Percentiles rank a stretch among this genome's conserved stretches.
These are phyloP conservation scores for Saiga tatarica DNA, from an alignment of 2,113 vertebrate species.

Conservation along the genomic window DNA sequence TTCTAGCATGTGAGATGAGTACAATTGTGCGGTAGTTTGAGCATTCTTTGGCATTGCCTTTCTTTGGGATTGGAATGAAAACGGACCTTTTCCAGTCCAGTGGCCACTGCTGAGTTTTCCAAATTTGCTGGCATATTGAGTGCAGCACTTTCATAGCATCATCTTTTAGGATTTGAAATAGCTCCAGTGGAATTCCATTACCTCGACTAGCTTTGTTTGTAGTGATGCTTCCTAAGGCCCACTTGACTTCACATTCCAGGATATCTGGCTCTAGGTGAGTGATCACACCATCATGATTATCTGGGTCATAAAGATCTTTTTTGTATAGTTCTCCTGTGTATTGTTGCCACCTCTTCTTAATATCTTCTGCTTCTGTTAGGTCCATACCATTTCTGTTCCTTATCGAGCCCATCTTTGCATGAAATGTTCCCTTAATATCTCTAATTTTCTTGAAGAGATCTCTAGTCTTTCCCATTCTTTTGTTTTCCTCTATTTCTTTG, in stretches of 20 bases:
- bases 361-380: not conserved
- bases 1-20: not conserved
- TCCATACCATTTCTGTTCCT: not conserved
- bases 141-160: not conserved
- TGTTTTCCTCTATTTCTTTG: not conserved
- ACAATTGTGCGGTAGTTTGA: not conserved
- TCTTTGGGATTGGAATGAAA: not conserved
- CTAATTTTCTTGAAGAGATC: not conserved
- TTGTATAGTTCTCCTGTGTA: not conserved
- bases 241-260: not conserved
- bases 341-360: not conserved
- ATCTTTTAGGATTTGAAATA: not conserved
- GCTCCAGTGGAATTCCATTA: not conserved
- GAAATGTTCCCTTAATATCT: not conserved
- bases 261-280: not conserved
- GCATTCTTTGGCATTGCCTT: not conserved
- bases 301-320: not conserved
- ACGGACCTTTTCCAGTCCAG: not conserved
- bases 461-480: not conserved
- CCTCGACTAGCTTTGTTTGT: not conserved
- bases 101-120: not conserved
- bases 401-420: not conserved
- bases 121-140: not conserved
- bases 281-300: not conserved
- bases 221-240: not conserved